These are phyloP conservation scores for Sciurus carolinensis DNA, from an alignment of 2,797 vertebrate species.

Conservation along the genomic window DNA sequence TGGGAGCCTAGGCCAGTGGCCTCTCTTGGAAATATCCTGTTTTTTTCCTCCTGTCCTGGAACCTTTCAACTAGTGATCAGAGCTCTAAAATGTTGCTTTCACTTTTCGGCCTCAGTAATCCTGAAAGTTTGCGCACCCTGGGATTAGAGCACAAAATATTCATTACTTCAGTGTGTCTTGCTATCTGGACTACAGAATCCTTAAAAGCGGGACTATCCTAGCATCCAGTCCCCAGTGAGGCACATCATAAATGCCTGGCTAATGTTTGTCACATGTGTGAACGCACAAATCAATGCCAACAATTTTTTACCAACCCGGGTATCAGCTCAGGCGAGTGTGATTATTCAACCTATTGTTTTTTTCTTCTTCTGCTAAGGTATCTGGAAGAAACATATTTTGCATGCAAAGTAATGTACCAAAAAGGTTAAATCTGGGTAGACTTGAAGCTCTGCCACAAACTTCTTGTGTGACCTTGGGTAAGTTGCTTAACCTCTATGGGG, in stretches of 20 bases:
- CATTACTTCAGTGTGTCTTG: background rate
- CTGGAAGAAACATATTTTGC: background rate
- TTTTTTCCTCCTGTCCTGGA: background rate
- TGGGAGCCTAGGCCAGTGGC: no score
- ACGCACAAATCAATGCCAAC: background rate
- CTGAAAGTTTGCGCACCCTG: background rate
- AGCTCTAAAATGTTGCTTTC: background rate
- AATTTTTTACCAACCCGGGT: background rate
- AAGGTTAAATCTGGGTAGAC: background rate
- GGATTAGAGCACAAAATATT: background rate
- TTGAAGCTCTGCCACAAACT: background rate
- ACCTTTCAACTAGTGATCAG: background rate
- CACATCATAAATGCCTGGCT: background rate
- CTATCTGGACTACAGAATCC: background rate
- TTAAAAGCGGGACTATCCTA: background rate
- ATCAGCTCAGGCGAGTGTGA: background rate
- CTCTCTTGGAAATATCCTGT: background rate
- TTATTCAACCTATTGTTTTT: background rate
- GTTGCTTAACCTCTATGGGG: background rate
- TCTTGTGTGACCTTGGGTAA: background rate
- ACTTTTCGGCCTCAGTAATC: background rate
- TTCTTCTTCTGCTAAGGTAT: conserved; percentile 9
- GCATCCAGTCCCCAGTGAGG: background rate
- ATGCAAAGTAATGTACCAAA: background rate
- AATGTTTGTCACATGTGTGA: background rate